Percentiles rank a stretch among this genome's conserved stretches.
Evolutionary conservation across 2,113 vertebrate genomes (phyloP).

Genomic region (Mobula hypostoma): DNA sequence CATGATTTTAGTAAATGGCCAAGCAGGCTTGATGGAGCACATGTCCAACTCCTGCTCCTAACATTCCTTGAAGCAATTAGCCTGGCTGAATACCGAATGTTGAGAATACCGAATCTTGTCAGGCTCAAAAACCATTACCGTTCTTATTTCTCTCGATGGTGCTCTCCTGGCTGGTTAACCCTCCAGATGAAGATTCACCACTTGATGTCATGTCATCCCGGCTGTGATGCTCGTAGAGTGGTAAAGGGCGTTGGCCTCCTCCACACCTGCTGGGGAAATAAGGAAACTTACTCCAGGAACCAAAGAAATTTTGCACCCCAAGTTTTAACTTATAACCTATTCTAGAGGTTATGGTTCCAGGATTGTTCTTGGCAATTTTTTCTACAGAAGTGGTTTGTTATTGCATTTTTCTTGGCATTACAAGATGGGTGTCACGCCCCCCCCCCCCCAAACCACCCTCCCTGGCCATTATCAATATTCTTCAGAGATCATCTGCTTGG

Average conservation of each 20-base stretch:
- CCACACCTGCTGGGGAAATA: constrained; percentile 54
- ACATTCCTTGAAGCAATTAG: background rate
- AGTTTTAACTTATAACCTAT: background rate
- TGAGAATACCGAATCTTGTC: background rate
- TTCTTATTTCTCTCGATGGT: constrained; percentile 77
- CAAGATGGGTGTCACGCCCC: no score
- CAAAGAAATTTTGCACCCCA: background rate
- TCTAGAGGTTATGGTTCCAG: no score
- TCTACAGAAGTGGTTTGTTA: no score
- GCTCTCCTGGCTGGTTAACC: constrained; percentile 77
- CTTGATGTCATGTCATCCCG: constrained; percentile 64
- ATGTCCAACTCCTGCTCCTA: no score
- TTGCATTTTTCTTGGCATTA: no score
- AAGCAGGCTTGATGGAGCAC: no score
- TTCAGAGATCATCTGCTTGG: no score
- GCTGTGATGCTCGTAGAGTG: constrained; percentile 66
- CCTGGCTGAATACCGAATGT: background rate
- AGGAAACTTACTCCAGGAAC: background rate
- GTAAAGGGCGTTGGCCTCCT: constrained; percentile 55
- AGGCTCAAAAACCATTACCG: constrained; percentile 54
- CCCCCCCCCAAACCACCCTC: no score
- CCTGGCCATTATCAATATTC: no score
- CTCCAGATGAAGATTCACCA: constrained; percentile 72
- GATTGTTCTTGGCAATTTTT: no score
- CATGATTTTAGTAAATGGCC: no score